Base-by-base conservation (phyloP, 2,888 invertebrate species). In the Ethmia dodecea region DNA sequence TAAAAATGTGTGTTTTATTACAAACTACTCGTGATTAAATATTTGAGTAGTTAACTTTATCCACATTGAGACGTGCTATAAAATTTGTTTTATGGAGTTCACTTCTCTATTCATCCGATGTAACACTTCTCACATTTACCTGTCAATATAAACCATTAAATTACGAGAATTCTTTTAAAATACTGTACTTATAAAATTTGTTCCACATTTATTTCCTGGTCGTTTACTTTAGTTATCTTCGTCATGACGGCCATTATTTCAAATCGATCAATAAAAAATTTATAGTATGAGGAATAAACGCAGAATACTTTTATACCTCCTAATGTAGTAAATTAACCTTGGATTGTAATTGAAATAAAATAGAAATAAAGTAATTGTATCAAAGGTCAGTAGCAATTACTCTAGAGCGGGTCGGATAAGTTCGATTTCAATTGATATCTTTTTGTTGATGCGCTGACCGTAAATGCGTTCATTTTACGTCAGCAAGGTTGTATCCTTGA, bases 251-350 rank as follows among this genome's bases (percentile, higher is more conserved):
- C 42, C 40, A 56, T 60, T 56, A 56, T 43, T 47, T 34, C 37
- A 51, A 55, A 45, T 56, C 48, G 47, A 43, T 49, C 52, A 49
- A 54, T 58, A 50, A 56, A 50, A 52, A 51, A n/a, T 51, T 55
- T 55, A 59, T 57, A 53, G 45, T 46, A 45, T 56, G 52, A 55
- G 53, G 55, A 38, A 52, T 47, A 60, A 60, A 63, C 47, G 54
- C 53, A 48, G 57, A 55, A 56, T 61, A 57, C 35, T 42, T 45
- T 46, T 41, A 38, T 45, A 47, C 61, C 65, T 62, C 59, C 57
- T 55, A 67, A 69, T 64, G 54, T 52, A 55, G 47, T 44, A 43
- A 45, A 52, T 46, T 57, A 49, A 62, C 76, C 74, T 75, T 73
- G 62, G n/a, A 31, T 35, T 36, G 47, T 60, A 57, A 62, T 63